Conservation (phyloP, 2,888 invertebrate species). For the Catocala sponsa region DNA sequence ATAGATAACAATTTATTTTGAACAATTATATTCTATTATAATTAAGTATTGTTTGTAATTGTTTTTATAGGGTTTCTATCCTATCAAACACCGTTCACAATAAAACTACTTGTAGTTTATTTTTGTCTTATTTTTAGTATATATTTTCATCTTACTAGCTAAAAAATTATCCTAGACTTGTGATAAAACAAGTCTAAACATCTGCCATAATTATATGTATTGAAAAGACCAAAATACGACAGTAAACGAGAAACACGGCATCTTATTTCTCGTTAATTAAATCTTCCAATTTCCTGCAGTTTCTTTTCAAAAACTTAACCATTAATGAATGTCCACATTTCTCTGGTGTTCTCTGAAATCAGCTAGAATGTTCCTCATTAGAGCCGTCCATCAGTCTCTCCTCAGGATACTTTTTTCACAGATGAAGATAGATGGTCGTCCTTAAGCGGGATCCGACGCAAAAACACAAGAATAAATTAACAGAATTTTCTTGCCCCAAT, state of each 20-base stretch:
- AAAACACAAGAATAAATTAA: constrained; percentile 58
- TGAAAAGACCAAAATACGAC: background rate
- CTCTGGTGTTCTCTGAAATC: constrained; percentile 47
- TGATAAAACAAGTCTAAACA: too few species aligned
- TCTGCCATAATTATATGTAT: too few species aligned
- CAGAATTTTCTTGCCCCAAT: constrained; percentile 43
- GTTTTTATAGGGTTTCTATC: too few species aligned
- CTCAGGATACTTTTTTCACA: constrained; percentile 52
- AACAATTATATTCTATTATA: too few species aligned
- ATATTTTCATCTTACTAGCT: too few species aligned
- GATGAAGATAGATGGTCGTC: constrained; percentile 67
- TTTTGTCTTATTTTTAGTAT: too few species aligned
- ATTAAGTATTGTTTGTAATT: too few species aligned
- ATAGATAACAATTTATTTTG: too few species aligned
- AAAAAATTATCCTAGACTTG: background rate
- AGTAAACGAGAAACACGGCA: background rate
- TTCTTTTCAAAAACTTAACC: constrained; percentile 24
- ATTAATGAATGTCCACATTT: constrained; percentile 40
- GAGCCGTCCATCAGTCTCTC: constrained; percentile 56
- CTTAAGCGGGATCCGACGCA: constrained; percentile 48
- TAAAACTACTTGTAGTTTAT: too few species aligned
- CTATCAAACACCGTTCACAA: too few species aligned
- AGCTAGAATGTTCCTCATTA: constrained; percentile 59
- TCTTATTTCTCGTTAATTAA: background rate
- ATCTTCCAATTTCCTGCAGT: background rate